Conservation (phyloP, 2,113 vertebrate genomes). For the Macroglossus sobrinus region DNA sequence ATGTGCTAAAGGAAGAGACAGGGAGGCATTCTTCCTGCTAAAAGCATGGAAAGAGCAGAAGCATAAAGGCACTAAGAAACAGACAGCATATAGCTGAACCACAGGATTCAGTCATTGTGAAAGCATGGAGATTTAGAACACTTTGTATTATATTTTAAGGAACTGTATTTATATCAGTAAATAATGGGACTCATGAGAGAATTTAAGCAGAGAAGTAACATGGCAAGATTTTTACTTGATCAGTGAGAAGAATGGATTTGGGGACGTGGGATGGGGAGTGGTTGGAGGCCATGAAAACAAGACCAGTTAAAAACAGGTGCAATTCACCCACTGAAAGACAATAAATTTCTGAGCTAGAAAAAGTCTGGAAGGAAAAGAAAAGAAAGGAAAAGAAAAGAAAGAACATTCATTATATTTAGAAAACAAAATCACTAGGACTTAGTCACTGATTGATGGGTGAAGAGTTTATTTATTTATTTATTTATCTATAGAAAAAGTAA, state of each 20-base stretch:
- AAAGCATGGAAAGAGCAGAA: not conserved
- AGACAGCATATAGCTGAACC: not conserved
- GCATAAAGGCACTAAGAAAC: not conserved
- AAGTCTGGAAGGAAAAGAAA: not conserved
- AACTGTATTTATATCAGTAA: not conserved
- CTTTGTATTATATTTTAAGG: not conserved
- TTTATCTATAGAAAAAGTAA: no score
- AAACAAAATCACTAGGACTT: not conserved
- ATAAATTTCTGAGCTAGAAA: not conserved
- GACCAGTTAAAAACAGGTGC: not conserved
- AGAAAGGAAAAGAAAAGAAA: not conserved
- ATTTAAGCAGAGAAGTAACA: not conserved
- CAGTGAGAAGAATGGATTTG: not conserved
- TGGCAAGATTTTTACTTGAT: not conserved
- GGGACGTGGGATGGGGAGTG: accelerated
- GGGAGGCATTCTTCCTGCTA: not conserved
- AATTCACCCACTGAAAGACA: not conserved
- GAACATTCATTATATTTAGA: not conserved
- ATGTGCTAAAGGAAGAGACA: not conserved
- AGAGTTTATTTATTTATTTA: no score
- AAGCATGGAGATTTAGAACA: not conserved
- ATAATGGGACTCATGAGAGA: not conserved
- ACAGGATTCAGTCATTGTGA: not conserved
- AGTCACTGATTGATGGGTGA: not conserved
- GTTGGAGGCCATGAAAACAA: not conserved